Conservation (phyloP, 1,140 invertebrate genomes). For the Vanessa tameamea region DNA sequence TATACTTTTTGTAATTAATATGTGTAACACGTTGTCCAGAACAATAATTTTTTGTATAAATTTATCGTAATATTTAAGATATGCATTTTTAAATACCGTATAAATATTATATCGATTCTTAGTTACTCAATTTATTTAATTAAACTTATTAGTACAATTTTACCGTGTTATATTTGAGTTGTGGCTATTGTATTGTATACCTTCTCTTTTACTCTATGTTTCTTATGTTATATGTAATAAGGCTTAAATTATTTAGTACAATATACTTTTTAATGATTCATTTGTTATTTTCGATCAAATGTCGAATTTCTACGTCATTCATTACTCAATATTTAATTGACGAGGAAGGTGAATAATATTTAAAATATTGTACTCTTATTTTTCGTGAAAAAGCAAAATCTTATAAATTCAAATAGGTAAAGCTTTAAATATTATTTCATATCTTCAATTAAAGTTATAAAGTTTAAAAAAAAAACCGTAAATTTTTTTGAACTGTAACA, state of each 20-base stretch:
- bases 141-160: background rate
- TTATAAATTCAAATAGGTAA: no score
- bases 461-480: no score
- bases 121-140: no score
- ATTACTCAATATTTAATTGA: no score
- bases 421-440: no score
- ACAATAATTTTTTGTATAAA: constrained; percentile 13
- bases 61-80: background rate
- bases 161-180: background rate
- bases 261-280: background rate
- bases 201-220: background rate
- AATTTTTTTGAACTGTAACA: no score
- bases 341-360: no score
- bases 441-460: no score
- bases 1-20: background rate
- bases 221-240: background rate
- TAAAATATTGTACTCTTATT: no score
- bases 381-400: no score
- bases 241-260: background rate
- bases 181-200: background rate
- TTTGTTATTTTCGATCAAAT: no score
- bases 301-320: no score
- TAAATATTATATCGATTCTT: background rate
- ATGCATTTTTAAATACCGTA: background rate
- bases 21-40: constrained; percentile 2